A percentile compares a stretch with the other conserved stretches of the same genome.
phyloP scores from a whole-genome alignment of 64 coral and sea anemone species.

The Cladopsammia gracilis region DNA sequence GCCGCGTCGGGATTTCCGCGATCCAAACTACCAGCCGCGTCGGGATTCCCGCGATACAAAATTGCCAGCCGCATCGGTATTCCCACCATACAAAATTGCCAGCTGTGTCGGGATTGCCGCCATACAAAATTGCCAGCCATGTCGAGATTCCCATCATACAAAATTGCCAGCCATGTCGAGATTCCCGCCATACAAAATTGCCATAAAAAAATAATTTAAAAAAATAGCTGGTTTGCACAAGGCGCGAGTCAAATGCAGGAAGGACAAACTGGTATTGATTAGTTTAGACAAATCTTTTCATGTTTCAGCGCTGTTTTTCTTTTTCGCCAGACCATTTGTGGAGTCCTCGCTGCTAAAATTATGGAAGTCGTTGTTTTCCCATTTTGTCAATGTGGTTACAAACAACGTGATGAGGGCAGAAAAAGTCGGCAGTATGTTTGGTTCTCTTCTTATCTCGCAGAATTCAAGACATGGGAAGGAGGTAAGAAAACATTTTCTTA shows the following conservation, averaged over 20 bases:
- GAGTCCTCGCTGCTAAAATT: constrained; percentile 45
- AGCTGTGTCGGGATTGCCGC: not conserved
- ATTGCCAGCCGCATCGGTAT: no score
- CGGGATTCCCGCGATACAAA: no score
- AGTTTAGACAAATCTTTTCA: not conserved
- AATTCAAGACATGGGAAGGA: constrained; percentile 42
- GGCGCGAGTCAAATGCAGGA: no score
- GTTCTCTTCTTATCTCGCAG: constrained; percentile 14
- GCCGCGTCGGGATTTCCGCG: no score
- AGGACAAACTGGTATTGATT: no score
- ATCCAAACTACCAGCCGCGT: no score
- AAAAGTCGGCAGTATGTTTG: constrained; percentile 65
- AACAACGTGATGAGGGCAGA: constrained; percentile 76
- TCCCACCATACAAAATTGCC: no score
- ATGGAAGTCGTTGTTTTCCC: constrained; percentile 68
- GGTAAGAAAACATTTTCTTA: constrained; percentile 19
- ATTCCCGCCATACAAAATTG: no score
- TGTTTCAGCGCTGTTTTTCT: not conserved
- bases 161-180: not conserved
- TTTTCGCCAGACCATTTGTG: constrained; percentile 45
- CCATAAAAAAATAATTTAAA: no score
- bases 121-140: not conserved
- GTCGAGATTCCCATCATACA: not conserved
- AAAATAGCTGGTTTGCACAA: no score
- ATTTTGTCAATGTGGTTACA: constrained; percentile 70